Evolutionary conservation across 2,113 vertebrate species (phyloP).

Genomic region (Vicugna pacos): DNA sequence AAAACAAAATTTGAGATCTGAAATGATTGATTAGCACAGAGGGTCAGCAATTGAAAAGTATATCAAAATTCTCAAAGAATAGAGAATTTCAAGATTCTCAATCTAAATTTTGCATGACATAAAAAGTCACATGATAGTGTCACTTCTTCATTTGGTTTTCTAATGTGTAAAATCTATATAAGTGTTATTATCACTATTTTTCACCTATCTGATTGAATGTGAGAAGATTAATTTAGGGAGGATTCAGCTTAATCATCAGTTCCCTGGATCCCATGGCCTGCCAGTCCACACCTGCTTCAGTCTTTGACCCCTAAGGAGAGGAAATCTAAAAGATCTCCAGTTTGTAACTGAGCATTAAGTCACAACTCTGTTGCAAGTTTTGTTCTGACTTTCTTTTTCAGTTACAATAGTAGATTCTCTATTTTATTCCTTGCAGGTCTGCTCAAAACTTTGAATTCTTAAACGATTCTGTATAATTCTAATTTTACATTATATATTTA

Average conservation of each 20-base stretch:
- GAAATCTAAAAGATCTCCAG: not conserved
- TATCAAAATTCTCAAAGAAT: not conserved
- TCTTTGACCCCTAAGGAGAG: not conserved
- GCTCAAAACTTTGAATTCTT: not conserved
- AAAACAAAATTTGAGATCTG: not conserved
- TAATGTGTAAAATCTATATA: not conserved
- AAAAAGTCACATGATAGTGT: not conserved
- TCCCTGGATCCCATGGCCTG: not conserved
- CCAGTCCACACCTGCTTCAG: not conserved
- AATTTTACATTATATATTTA: slow-evolving; percentile 17
- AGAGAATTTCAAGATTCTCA: not conserved
- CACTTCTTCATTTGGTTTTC: slow-evolving; percentile 24
- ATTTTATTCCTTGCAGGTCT: not conserved
- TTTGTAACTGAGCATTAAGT: not conserved
- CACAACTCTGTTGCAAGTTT: not conserved
- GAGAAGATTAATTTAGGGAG: not conserved
- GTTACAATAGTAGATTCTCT: not conserved
- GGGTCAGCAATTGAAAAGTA: not conserved
- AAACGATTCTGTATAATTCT: not conserved
- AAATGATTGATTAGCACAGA: not conserved
- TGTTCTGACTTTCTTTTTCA: slow-evolving; percentile 12
- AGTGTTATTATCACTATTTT: not conserved
- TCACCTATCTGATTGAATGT: not conserved
- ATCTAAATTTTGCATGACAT: not conserved
- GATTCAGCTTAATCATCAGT: slow-evolving; percentile 3